These are phyloP conservation scores for Amorpha juglandis DNA, from an alignment of 2,888 invertebrate species.

Conservation along the genomic window DNA sequence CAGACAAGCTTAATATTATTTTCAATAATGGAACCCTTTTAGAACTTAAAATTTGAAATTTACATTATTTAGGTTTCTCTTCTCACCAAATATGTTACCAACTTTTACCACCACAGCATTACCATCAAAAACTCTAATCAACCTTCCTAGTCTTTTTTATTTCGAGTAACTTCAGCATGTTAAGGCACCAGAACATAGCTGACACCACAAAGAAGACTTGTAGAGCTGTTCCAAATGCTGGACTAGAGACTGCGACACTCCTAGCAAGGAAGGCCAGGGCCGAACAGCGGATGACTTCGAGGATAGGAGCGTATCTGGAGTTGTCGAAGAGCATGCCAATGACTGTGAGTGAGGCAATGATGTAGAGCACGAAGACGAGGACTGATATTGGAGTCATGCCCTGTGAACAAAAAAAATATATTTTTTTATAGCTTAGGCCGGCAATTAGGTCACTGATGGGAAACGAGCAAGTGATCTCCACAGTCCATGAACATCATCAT, in stretches of 20 bases:
- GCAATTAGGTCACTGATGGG: no score
- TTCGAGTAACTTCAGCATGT: constrained; percentile 83
- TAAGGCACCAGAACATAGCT: constrained; percentile 86
- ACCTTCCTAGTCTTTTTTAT: constrained; percentile 69
- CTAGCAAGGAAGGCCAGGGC: constrained; percentile 81
- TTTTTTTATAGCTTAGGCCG: neutral
- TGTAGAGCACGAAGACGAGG: constrained; percentile 85
- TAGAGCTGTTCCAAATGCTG: constrained; percentile 67
- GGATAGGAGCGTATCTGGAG: constrained; percentile 83
- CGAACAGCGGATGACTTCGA: constrained; percentile 88
- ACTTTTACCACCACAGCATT: constrained; percentile 1
- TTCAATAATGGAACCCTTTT: no score
- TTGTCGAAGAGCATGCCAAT: constrained; percentile 90
- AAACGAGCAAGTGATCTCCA: no score
- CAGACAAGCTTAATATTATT: no score
- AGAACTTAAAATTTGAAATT: neutral
- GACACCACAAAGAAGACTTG: constrained; percentile 85
- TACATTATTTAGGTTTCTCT: neutral
- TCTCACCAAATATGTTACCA: neutral
- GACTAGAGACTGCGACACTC: constrained; percentile 66
- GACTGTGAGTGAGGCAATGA: constrained; percentile 87
- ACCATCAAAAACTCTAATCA: constrained; percentile 33
- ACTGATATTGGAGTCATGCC: constrained; percentile 85
- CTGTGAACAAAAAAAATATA: constrained; percentile 65
- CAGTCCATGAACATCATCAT: no score